Conservation (phyloP, 2,113 vertebrate species). For the Taurulus bubalis region DNA sequence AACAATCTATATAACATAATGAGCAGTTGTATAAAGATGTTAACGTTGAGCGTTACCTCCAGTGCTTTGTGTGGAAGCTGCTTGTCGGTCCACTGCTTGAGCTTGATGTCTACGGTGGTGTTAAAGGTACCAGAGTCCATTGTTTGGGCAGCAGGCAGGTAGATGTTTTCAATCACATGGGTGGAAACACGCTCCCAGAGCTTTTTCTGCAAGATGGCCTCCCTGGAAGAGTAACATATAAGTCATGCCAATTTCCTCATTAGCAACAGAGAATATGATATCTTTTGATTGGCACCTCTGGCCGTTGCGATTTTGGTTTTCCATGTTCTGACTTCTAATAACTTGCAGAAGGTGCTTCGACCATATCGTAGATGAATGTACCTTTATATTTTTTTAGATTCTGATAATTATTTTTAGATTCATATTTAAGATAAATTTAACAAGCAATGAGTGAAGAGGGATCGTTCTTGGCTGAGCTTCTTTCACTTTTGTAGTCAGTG, state of each 20-base stretch:
- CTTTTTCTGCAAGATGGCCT: constrained; percentile 95
- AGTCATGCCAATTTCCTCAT: not conserved
- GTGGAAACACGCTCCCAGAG: constrained; percentile 98
- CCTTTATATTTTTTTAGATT: not conserved
- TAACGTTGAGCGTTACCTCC: constrained; percentile 84
- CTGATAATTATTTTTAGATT: constrained; percentile 2
- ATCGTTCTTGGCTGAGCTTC: constrained; percentile 10
- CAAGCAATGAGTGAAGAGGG: constrained; percentile 39
- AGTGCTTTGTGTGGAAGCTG: constrained; percentile 97
- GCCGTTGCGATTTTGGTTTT: constrained; percentile 1
- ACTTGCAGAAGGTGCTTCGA: not conserved
- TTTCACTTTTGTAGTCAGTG: constrained; percentile 9
- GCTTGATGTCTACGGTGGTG: constrained; percentile 97
- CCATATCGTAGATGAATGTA: not conserved
- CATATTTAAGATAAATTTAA: not conserved
- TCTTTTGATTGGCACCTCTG: not conserved
- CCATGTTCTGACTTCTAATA: not conserved
- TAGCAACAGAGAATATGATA: not conserved
- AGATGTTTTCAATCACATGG: constrained; percentile 99
- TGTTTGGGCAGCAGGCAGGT: constrained; percentile 97
- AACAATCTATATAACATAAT: not conserved
- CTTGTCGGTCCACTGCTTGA: constrained; percentile 99
- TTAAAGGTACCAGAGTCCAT: constrained; percentile 97
- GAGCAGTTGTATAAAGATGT: not conserved
- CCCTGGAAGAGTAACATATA: constrained; percentile 83